Evolutionary conservation across 2,113 vertebrate species (phyloP).

Genomic region (Corvus hawaiiensis): DNA sequence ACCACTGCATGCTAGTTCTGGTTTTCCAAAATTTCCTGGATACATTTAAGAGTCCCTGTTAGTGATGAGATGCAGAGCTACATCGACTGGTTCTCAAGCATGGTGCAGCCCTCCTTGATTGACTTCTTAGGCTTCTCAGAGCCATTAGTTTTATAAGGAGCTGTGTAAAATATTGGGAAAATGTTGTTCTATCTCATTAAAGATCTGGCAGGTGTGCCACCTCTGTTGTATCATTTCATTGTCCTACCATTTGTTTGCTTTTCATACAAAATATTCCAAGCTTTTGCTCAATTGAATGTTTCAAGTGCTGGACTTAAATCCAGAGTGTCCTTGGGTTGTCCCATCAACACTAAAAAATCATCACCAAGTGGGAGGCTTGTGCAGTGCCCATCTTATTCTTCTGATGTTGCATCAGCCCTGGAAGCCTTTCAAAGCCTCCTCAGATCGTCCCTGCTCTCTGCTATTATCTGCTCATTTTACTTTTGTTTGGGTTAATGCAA

Average conservation of each 20-base stretch:
- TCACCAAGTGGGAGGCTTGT: background rate
- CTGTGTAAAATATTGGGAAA: background rate
- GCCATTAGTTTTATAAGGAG: background rate
- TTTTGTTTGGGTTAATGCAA: conserved; percentile 10
- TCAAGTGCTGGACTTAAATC: background rate
- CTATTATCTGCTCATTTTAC: background rate
- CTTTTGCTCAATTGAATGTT: background rate
- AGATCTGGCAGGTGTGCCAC: background rate
- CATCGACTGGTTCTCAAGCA: background rate
- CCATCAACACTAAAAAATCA: background rate
- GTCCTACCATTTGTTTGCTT: background rate
- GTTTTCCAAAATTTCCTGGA: background rate
- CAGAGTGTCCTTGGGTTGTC: background rate
- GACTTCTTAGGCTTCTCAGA: background rate
- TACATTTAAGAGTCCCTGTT: background rate
- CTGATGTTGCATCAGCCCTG: background rate
- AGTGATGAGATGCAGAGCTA: background rate
- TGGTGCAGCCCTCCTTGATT: background rate
- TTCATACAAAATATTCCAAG: background rate
- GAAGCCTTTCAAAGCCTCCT: background rate
- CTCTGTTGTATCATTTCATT: background rate
- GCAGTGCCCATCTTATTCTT: background rate
- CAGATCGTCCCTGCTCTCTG: background rate
- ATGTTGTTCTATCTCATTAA: background rate
- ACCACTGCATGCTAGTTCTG: background rate